Base-by-base conservation (phyloP, 2,113 vertebrate species). In the Halichoeres trimaculatus region DNA sequence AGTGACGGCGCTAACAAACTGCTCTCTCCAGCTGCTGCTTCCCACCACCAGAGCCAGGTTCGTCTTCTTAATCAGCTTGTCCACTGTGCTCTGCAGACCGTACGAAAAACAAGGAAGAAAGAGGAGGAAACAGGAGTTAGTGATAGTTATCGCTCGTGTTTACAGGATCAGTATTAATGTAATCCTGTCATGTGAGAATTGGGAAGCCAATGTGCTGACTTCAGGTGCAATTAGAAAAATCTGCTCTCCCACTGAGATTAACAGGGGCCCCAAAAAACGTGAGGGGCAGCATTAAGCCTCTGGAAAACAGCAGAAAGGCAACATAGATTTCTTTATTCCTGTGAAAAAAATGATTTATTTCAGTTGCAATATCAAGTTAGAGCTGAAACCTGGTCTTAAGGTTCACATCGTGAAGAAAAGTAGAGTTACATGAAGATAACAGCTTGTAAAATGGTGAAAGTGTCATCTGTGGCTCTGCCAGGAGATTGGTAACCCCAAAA, bases 61-160 rank as follows among this genome's bases (percentile, higher is more conserved):
- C 0, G 95, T 95, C 91, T 95, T 95, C 88, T 95, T 95, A 52
- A 95, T 95, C 85, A 95, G 90, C 87, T 95, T 95, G 85, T 95
- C 95, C 78, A 95, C 95, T 0, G 94, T 95, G 89, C 92, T 95
- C 95, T 95, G 85, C 41, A 65, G 74, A 64, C 10, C 30, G 10
- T 35, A 53, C 78, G 67, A 12, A 24, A 55, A 35, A 63, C 35
- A 72, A 23, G 62, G n/a, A 60, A 5, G 57, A 9, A 7, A 67
- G 10, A 22, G 30, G 43, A 13, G 20, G 1, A 20, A 11, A 60
- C 19, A 5, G 34, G 22, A 41, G n/a, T 43, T 9, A 10, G 5
- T 10, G n/a, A n/a, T 38, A n/a, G 23, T 4, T 20, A 12, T 52
- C 3, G 19, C 41, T 26, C 26, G 8, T 22, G 1, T 23, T 56